Base-by-base conservation (phyloP, 2,888 invertebrate species). In the Crocallis elinguaria region DNA sequence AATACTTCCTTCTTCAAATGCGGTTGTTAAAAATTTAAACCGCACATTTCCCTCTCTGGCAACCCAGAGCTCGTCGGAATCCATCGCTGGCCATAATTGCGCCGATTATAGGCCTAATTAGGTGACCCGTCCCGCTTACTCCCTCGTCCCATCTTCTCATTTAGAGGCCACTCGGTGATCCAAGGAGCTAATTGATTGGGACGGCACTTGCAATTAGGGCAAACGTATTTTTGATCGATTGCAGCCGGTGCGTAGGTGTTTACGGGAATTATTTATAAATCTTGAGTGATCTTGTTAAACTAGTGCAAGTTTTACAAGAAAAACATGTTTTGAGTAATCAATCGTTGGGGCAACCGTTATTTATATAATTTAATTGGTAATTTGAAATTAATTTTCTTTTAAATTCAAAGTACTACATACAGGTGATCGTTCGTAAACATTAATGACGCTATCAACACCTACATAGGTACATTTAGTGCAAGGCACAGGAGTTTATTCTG, bases 81-180 rank as follows among this genome's bases (percentile, higher is more conserved):
- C 46, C 49, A 57, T 57, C 29, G 52, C 50, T 45, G 56, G 37
- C 45, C 51, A 48, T 61, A 48, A 56, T 58, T 59, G 60, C 38
- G 29, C 23, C 57, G 62, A 62, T 62, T 57, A 53, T 37, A 49
- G 45, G 30, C 52, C 41, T 45, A 55, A 62, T 62, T 57, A 62
- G 46, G 29, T 27, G 57, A 52, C 55, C 51, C 52, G 45, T 44
- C 36, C 37, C 33, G 27, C 29, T 23, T 12, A 14, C 38, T 7
- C 27, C 33, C 32, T 38, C 36, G n/a, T 16, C 1, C 37, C 37
- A 9, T 35, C 36, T 19, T 23, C 39, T 41, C 52, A 12, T 42
- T 45, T 35, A 35, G 41, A 13, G 27, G 35, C n/a, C 39, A 19
- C 35, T 45, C 45, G 41, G 35, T 51, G 45, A 51, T 39, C 38